A percentile compares a stretch with the other conserved stretches of the same genome.
phyloP scores from a whole-genome alignment of 1,140 invertebrate species.

The Magallana ariakensis region DNA sequence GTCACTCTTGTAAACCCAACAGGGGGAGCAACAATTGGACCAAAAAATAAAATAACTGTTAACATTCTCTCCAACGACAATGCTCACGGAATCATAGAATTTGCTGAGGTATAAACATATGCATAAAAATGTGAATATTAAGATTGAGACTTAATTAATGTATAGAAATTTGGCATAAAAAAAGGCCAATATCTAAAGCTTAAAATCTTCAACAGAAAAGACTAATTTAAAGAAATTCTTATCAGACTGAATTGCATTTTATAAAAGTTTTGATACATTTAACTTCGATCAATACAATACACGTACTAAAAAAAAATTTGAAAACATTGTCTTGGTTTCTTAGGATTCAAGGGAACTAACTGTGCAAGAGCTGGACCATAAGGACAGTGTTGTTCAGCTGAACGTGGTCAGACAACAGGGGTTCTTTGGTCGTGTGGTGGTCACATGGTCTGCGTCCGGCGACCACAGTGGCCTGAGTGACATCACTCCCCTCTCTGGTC shows the following conservation, averaged over 20 bases:
- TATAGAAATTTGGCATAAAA: no score
- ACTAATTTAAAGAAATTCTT: no score
- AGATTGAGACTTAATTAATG: neutral
- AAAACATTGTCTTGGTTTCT: constrained; percentile 15
- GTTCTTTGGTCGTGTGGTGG: constrained; percentile 70
- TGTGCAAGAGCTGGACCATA: constrained; percentile 63
- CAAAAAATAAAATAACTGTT: constrained; percentile 65
- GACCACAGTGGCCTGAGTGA: constrained; percentile 72
- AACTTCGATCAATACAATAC: no score
- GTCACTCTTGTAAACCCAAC: constrained; percentile 67
- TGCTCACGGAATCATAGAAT: constrained; percentile 76
- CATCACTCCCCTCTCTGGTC: constrained; percentile 74
- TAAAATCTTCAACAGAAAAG: no score
- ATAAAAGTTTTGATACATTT: no score
- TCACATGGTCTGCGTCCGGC: constrained; percentile 72
- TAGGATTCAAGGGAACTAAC: constrained; percentile 72
- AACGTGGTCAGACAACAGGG: constrained; percentile 70
- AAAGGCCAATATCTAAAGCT: no score
- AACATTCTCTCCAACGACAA: constrained; percentile 77
- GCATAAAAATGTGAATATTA: neutral
- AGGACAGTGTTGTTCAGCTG: constrained; percentile 69
- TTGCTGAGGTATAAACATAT: constrained; percentile 63
- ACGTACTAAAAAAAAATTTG: no score
- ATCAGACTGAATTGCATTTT: neutral
- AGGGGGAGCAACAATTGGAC: constrained; percentile 73